Evolutionary conservation across 2,888 invertebrate genomes (phyloP).

Genomic region (Melitaea athalia): DNA sequence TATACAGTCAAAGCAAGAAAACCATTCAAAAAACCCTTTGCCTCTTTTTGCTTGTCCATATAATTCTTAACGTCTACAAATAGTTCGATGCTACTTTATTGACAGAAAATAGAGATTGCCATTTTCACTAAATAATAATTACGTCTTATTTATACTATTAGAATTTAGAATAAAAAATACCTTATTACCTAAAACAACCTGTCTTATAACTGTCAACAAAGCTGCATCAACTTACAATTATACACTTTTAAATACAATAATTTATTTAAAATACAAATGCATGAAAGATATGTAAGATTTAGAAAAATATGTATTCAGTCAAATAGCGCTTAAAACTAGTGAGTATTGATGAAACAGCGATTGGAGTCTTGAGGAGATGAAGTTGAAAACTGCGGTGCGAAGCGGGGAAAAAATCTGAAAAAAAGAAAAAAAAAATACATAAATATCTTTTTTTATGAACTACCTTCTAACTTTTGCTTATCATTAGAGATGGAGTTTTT

Average conservation of each 20-base stretch:
- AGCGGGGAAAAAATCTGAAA: slow-evolving; percentile 66
- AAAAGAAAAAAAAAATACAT: slow-evolving; percentile 38
- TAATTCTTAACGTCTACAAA: slow-evolving; percentile 51
- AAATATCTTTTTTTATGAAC: not conserved
- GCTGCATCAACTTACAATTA: slow-evolving; percentile 49
- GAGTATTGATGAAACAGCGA: slow-evolving; percentile 62
- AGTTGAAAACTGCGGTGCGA: slow-evolving; percentile 51
- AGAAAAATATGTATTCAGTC: slow-evolving; percentile 63
- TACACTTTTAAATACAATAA: slow-evolving; percentile 44
- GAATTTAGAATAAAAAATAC: slow-evolving; percentile 19
- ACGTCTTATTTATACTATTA: slow-evolving; percentile 24
- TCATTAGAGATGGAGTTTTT: not conserved
- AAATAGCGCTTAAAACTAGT: slow-evolving; percentile 62
- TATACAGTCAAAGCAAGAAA: slow-evolving; percentile 70
- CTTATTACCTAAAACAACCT: slow-evolving; percentile 26
- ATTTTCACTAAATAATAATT: slow-evolving; percentile 20
- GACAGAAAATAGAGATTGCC: slow-evolving; percentile 43
- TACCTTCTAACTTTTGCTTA: too few relatives aligned
- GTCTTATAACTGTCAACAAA: slow-evolving; percentile 42
- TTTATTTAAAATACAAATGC: slow-evolving; percentile 71
- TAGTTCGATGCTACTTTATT: slow-evolving; percentile 50
- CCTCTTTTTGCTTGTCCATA: slow-evolving; percentile 78
- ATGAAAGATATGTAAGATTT: slow-evolving; percentile 65
- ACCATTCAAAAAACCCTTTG: slow-evolving; percentile 75
- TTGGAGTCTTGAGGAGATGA: slow-evolving; percentile 37